Evolutionary conservation across 2,888 invertebrate species (phyloP).

Genomic region (Eucera pruinosa): DNA sequence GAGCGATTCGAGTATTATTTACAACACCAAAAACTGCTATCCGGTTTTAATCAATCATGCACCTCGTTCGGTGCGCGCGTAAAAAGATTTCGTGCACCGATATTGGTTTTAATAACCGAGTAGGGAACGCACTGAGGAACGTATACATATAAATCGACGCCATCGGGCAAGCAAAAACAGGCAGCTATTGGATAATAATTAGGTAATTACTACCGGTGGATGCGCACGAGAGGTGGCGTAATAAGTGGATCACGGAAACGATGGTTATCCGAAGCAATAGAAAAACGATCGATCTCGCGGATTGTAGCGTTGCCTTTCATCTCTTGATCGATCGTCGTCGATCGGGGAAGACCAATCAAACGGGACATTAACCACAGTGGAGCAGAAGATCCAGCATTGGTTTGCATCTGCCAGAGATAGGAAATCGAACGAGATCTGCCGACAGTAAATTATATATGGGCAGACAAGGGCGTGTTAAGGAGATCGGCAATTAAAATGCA

Average conservation of each 20-base stretch:
- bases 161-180: neutral
- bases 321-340: slow-evolving; percentile 67
- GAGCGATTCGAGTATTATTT: no score
- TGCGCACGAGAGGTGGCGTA: slow-evolving; percentile 35
- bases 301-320: slow-evolving; percentile 58
- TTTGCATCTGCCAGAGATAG: slow-evolving; percentile 70
- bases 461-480: neutral
- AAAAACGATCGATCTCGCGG: slow-evolving; percentile 50
- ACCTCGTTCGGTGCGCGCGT: no score
- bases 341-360: slow-evolving; percentile 79
- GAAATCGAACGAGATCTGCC: slow-evolving; percentile 72
- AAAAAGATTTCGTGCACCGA: no score
- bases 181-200: slow-evolving; percentile 45
- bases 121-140: no score
- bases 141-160: no score
- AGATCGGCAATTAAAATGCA: slow-evolving; percentile 42
- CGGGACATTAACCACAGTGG: slow-evolving; percentile 83
- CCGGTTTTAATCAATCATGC: no score
- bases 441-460: slow-evolving; percentile 46
- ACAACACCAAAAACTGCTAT: no score
- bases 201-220: slow-evolving; percentile 44
- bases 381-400: slow-evolving; percentile 65
- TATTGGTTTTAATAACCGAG: no score
- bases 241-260: slow-evolving; percentile 57
- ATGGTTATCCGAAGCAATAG: slow-evolving; percentile 35